Evolutionary conservation across 2,113 vertebrate species (phyloP).

Genomic region (Platanista minor): DNA sequence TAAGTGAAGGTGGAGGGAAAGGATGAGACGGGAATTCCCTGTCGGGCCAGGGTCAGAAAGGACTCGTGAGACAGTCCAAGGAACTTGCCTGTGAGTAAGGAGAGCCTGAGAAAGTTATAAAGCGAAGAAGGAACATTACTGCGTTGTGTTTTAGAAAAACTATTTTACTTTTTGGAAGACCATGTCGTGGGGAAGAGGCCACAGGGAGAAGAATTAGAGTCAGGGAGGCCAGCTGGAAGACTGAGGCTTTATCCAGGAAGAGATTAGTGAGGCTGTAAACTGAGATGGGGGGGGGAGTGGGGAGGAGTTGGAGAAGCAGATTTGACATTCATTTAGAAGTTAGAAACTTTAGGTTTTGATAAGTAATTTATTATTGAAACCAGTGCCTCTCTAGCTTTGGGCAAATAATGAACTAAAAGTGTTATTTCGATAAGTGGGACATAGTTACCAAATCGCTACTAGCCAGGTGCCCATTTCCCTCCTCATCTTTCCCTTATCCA

Average conservation of each 20-base stretch:
- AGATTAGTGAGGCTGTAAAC: not conserved
- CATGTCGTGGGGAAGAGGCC: not conserved
- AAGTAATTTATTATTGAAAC: not conserved
- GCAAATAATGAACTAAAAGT: not conserved
- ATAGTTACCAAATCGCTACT: not conserved
- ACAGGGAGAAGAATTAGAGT: not conserved
- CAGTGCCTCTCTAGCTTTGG: not conserved
- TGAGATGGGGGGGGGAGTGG: rapidly evolving
- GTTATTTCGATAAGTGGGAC: not conserved
- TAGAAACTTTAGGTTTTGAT: not conserved
- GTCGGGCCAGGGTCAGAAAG: not conserved
- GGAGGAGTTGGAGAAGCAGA: not conserved
- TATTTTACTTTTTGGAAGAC: not conserved
- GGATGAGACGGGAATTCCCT: not conserved
- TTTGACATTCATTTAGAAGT: not conserved
- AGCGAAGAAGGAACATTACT: not conserved
- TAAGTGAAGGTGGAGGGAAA: not conserved
- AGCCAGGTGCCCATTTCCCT: not conserved
- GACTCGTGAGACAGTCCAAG: not conserved
- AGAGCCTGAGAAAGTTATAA: not conserved
- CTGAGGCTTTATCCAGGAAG: not conserved
- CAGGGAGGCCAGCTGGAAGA: not conserved
- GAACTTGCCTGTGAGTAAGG: not conserved
- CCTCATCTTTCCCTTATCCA: not conserved
- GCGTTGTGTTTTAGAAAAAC: not conserved